Evolutionary conservation across 2,113 vertebrate genomes (phyloP).

Genomic region (Heterotis niloticus): DNA sequence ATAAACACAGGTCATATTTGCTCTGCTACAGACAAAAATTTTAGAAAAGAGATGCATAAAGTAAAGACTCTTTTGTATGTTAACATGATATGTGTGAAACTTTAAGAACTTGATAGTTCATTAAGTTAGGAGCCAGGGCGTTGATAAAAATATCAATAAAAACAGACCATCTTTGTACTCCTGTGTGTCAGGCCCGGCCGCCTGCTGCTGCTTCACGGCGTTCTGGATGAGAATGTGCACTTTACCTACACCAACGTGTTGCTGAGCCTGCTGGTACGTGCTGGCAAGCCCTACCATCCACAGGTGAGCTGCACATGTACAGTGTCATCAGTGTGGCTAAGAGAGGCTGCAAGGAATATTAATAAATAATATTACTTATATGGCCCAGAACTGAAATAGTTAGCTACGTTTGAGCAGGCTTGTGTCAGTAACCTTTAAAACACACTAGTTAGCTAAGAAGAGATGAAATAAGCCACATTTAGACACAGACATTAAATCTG

Average conservation of each 20-base stretch:
- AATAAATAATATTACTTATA: not conserved
- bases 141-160: not conserved
- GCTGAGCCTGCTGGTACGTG: conserved; percentile 74
- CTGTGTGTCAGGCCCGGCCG: conserved; percentile 66
- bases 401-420: no score
- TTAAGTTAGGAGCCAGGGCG: not conserved
- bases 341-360: not conserved
- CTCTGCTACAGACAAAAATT: no score
- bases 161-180: not conserved
- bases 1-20: no score
- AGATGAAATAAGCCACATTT: no score
- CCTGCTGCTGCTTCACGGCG: conserved; percentile 74
- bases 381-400: not conserved
- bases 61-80: no score
- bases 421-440: no score
- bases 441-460: no score
- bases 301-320: conserved; percentile 55
- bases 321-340: no score
- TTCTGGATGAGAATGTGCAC: conserved; percentile 79
- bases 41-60: no score
- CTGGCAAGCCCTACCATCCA: conserved; percentile 77
- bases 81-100: no score
- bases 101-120: no score
- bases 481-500: no score
- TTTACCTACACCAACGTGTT: conserved; percentile 80